Conservation (phyloP, 2,888 invertebrate genomes). For the Caenorhabditis sinica region DNA sequence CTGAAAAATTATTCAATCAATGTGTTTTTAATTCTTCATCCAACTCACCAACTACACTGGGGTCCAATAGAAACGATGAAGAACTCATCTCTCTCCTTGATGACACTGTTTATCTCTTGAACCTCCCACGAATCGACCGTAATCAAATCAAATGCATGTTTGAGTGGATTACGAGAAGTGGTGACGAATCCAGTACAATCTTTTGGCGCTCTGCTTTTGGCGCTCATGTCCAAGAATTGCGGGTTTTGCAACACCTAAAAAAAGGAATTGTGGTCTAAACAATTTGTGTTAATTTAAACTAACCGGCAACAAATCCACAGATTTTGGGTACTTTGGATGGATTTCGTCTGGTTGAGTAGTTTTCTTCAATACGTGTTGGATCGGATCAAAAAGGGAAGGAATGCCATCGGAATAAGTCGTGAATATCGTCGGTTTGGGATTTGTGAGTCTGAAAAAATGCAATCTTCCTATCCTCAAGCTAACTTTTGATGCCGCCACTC, state of each 20-base stretch:
- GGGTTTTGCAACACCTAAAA: not conserved
- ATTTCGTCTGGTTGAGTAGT: no score
- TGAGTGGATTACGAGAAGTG: constrained; percentile 3
- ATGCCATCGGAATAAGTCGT: not conserved
- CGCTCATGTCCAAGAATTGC: not conserved
- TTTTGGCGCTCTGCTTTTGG: not conserved
- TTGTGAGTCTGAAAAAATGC: not conserved
- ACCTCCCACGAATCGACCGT: constrained; percentile 26
- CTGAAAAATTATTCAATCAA: not conserved
- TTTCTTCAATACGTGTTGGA: not conserved
- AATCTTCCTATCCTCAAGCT: no score
- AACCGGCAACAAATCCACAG: constrained; percentile 37
- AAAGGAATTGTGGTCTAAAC: not conserved
- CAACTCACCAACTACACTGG: constrained; percentile 34
- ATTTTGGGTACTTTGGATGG: not conserved
- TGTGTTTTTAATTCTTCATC: not conserved
- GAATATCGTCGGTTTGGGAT: not conserved
- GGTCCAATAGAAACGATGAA: constrained; percentile 19
- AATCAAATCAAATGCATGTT: constrained; percentile 10
- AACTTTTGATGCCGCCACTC: no score
- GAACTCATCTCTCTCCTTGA: not conserved
- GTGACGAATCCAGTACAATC: constrained; percentile 17
- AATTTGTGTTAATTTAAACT: no score
- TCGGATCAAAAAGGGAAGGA: constrained; percentile 1
- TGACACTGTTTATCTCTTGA: not conserved